Conservation (phyloP, 2,113 vertebrate genomes). For the Caretta caretta region DNA sequence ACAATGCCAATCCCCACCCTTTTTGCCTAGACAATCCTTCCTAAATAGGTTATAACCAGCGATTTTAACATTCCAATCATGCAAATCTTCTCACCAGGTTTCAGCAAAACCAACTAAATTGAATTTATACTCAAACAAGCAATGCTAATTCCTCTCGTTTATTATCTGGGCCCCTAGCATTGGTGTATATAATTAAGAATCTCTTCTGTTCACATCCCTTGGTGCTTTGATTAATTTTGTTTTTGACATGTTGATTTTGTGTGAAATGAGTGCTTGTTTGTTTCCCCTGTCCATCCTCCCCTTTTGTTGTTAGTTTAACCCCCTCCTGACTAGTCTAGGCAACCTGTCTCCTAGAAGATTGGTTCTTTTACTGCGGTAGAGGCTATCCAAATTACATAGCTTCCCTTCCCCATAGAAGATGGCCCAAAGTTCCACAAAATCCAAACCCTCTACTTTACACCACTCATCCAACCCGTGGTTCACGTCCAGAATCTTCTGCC, state of each 20-base stretch:
- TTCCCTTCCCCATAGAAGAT: neutral
- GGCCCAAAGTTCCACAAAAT: neutral
- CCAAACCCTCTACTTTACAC: neutral
- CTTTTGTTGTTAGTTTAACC: neutral
- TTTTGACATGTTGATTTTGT: neutral
- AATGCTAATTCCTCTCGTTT: neutral
- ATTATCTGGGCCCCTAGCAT: neutral
- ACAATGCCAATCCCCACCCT: neutral
- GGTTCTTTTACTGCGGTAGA: neutral
- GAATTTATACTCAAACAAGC: neutral
- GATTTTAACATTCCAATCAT: neutral
- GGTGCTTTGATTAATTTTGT: neutral
- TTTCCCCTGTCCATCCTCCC: neutral
- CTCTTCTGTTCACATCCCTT: neutral
- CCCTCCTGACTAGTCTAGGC: neutral
- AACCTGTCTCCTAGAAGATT: neutral
- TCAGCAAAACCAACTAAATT: neutral
- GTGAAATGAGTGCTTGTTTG: neutral
- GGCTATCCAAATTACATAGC: too few relatives aligned
- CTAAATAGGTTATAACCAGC: neutral
- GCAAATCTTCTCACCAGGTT: neutral
- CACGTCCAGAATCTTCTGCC: neutral
- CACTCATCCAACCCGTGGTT: neutral
- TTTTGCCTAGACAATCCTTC: conserved; percentile 8
- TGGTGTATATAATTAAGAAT: neutral